phyloP scores from a whole-genome alignment of 2,113 vertebrate species.

The Oreotrochilus melanogaster region DNA sequence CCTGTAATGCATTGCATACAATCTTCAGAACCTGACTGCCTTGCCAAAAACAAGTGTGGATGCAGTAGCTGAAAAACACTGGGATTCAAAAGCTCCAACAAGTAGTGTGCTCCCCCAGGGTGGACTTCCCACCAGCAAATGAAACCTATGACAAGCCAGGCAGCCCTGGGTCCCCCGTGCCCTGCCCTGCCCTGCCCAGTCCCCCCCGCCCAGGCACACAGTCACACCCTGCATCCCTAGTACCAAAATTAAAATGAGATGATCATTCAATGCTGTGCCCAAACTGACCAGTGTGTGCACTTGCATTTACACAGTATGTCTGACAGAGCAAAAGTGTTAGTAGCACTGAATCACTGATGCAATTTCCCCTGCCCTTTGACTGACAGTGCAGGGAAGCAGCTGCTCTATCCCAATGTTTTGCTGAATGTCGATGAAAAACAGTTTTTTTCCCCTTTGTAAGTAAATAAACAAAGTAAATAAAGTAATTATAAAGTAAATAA shows the following conservation, averaged over 20 bases:
- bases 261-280: no score
- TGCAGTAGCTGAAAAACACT: background rate
- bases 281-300: accelerated
- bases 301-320: background rate
- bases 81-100: background rate
- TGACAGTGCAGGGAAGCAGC: background rate
- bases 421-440: background rate
- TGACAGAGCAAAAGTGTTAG: background rate
- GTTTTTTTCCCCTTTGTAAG: no score
- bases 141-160: background rate
- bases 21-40: background rate
- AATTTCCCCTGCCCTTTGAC: background rate
- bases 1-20: background rate
- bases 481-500: no score
- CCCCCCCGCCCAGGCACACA: accelerated
- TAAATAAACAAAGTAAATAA: no score
- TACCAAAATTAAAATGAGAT: background rate
- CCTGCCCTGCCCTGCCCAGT: no score
- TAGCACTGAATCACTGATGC: background rate
- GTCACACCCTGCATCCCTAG: background rate
- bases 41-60: background rate
- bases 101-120: accelerated
- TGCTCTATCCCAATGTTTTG: background rate
- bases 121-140: background rate
- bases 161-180: background rate